Conservation (phyloP, 2,797 vertebrate genomes). For the Melanotaenia boesemani region DNA sequence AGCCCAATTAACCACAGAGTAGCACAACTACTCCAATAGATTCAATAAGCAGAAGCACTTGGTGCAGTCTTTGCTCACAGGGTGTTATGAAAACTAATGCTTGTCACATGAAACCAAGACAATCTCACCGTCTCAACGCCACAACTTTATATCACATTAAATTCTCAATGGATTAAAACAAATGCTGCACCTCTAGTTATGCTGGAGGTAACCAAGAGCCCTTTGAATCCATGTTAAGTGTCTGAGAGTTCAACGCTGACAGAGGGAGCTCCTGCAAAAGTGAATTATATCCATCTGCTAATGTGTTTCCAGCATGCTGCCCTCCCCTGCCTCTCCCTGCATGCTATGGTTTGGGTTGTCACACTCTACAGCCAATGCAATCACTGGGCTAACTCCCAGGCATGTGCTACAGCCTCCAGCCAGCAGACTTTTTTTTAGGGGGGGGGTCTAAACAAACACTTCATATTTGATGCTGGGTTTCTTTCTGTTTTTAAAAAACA, state of each 20-base stretch:
- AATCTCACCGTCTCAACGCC: conserved; percentile 53
- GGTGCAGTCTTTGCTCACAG: conserved; percentile 21
- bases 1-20: conserved; percentile 37
- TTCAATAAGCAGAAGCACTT: conserved; percentile 39
- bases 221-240: conserved; percentile 40
- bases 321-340: conserved; percentile 38
- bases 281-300: conserved; percentile 69
- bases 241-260: conserved; percentile 45
- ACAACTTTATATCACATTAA: conserved; percentile 42
- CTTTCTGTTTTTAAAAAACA: conserved; percentile 35
- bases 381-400: conserved; percentile 41
- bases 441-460: conserved; percentile 23
- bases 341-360: conserved; percentile 66
- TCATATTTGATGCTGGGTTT: conserved; percentile 47
- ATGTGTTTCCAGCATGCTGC: conserved; percentile 61
- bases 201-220: conserved; percentile 46
- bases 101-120: conserved; percentile 39
- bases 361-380: conserved; percentile 66
- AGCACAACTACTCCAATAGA: conserved; percentile 42
- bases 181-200: conserved; percentile 17
- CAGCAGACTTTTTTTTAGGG: conserved; percentile 37
- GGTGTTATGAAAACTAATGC: conserved; percentile 50
- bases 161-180: conserved; percentile 41
- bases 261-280: conserved; percentile 46
- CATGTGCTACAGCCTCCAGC: conserved; percentile 29